Percentiles rank a stretch among this genome's conserved stretches.
These are phyloP conservation scores for Drosophila persimilis DNA, from an alignment of 1,140 invertebrate genomes.

Conservation along the genomic window DNA sequence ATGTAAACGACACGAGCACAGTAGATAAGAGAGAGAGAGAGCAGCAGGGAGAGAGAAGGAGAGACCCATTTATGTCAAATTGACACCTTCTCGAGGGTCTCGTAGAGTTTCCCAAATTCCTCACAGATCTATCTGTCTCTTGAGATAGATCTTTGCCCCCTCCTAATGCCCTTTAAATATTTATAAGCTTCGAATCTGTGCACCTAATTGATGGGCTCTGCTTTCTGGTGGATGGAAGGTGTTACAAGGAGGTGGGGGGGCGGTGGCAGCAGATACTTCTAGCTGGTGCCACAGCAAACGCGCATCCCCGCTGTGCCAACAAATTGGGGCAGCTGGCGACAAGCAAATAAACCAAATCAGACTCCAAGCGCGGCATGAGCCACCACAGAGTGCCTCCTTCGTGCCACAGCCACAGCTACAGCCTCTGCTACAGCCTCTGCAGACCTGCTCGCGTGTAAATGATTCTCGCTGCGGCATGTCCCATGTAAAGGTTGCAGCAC, in stretches of 20 bases:
- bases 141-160: not conserved
- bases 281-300: constrained; percentile 56
- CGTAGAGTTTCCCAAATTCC: too few relatives aligned
- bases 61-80: constrained; percentile 73
- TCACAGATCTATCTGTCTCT: too few relatives aligned
- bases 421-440: not conserved
- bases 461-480: constrained; percentile 70
- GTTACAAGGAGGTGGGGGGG: constrained; percentile 16
- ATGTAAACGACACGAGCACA: constrained; percentile 68
- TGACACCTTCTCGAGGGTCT: constrained; percentile 56
- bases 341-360: constrained; percentile 81
- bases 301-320: constrained; percentile 76
- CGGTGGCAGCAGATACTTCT: not conserved
- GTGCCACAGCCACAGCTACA: too few relatives aligned
- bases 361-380: constrained; percentile 43
- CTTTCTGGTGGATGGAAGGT: constrained; percentile 46
- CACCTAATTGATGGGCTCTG: constrained; percentile 72
- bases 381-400: not conserved
- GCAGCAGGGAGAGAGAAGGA: too few relatives aligned
- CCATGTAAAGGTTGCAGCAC: constrained; percentile 43
- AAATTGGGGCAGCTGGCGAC: constrained; percentile 72
- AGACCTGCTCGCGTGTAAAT: constrained; percentile 70
- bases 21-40: constrained; percentile 2
- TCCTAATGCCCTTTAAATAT: constrained; percentile 69
- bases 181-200: constrained; percentile 65